Conservation (phyloP, 2,888 invertebrate genomes). For the Amblyjoppa proteus region DNA sequence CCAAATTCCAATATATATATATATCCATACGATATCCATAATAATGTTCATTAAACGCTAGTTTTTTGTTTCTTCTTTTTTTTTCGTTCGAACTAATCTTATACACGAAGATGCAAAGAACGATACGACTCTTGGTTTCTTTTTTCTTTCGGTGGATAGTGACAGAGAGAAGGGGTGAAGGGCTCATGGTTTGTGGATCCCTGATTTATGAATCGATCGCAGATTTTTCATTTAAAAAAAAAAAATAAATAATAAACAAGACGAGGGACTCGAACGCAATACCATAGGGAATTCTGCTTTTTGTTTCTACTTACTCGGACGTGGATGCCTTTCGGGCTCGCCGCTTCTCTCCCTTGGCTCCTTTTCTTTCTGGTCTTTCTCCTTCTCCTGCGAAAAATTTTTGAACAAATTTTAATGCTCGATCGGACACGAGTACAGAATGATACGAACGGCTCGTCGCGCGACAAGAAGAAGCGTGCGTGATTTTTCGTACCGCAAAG, state of each 20-base stretch:
- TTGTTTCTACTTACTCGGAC: constrained; percentile 83
- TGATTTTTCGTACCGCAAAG: constrained; percentile 2
- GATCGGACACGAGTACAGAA: background rate
- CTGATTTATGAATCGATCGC: constrained; percentile 55
- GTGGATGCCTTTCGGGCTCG: constrained; percentile 83
- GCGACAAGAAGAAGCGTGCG: constrained; percentile 1
- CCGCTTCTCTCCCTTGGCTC: constrained; percentile 80
- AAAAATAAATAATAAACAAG: constrained; percentile 24
- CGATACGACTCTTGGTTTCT: constrained; percentile 24
- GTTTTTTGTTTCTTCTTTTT: constrained; percentile 31
- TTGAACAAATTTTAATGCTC: background rate
- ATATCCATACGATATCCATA: constrained; percentile 57
- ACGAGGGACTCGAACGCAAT: constrained; percentile 62
- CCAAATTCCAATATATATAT: constrained; percentile 71
- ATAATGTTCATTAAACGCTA: constrained; percentile 33
- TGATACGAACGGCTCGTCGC: background rate
- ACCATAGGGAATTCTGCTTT: constrained; percentile 47
- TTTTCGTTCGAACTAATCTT: constrained; percentile 72
- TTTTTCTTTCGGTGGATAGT: constrained; percentile 13
- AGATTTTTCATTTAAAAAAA: constrained; percentile 23
- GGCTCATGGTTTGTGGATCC: constrained; percentile 49
- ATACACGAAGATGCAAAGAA: constrained; percentile 80
- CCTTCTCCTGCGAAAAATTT: constrained; percentile 78
- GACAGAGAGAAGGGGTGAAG: constrained; percentile 35
- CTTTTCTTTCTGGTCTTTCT: constrained; percentile 81